Percentiles rank a stretch among this genome's conserved stretches.
phyloP scores from a whole-genome alignment of 2,797 vertebrate species.

The Rhyacichthys aspro region DNA sequence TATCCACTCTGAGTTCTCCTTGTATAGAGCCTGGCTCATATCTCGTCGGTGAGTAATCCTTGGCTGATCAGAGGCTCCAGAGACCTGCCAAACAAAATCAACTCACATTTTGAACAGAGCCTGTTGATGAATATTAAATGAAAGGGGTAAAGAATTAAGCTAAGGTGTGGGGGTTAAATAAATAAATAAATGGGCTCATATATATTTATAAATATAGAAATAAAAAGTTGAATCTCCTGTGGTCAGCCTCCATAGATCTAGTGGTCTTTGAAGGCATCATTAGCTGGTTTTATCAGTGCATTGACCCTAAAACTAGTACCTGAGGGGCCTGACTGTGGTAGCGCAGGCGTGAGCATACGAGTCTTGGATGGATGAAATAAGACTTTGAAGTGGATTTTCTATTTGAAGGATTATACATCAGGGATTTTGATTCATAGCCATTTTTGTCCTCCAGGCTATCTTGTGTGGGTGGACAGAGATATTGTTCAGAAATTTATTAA shows the following conservation, averaged over 20 bases:
- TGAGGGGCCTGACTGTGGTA: conserved; percentile 76
- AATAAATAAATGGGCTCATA: conserved; percentile 75
- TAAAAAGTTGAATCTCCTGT: conserved; percentile 74
- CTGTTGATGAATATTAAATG: conserved; percentile 66
- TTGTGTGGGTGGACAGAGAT: conserved; percentile 72
- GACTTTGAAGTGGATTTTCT: conserved; percentile 85
- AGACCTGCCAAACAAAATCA: conserved; percentile 63
- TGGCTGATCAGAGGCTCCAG: conserved; percentile 37
- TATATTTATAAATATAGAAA: conserved; percentile 75
- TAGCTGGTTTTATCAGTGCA: conserved; percentile 80
- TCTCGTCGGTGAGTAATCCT: conserved; percentile 34
- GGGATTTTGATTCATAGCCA: conserved; percentile 81
- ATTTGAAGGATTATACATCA: conserved; percentile 83
- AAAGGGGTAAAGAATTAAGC: conserved; percentile 67
- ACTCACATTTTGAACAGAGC: conserved; percentile 46
- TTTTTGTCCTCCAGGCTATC: conserved; percentile 73
- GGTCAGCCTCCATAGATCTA: conserved; percentile 78
- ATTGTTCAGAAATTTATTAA: conserved; percentile 62
- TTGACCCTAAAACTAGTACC: conserved; percentile 82
- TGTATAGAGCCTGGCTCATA: conserved; percentile 28
- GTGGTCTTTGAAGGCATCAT: conserved; percentile 86
- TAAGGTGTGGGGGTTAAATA: conserved; percentile 68
- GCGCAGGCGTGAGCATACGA: conserved; percentile 68
- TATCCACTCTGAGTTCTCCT: conserved; percentile 14
- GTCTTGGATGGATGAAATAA: conserved; percentile 81